Percentiles rank a stretch among this genome's conserved stretches.
Evolutionary conservation across 2,113 vertebrate species (phyloP).

Genomic region (Leptocoma aspasia): DNA sequence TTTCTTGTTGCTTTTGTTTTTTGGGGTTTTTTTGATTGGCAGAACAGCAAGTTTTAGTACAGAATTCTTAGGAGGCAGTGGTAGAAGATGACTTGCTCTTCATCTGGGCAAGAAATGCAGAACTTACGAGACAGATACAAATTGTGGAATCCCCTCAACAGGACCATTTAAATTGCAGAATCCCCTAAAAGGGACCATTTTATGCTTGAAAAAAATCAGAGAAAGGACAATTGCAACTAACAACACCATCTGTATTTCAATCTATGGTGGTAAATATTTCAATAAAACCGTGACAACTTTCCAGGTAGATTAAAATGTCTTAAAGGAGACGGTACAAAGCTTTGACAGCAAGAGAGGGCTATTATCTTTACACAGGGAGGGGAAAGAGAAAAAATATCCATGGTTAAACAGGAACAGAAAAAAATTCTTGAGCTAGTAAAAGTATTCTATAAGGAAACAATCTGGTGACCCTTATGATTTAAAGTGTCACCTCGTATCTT

Average conservation of each 20-base stretch:
- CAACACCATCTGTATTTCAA: accelerated
- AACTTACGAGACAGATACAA: constrained; percentile 55
- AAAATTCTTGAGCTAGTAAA: neutral
- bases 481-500: neutral
- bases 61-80: neutral
- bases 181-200: neutral
- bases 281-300: neutral
- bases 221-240: neutral
- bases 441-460: neutral
- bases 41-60: neutral
- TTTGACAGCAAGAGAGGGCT: neutral
- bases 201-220: neutral
- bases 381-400: neutral
- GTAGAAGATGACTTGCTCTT: neutral
- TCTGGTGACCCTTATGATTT: neutral
- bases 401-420: neutral
- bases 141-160: neutral
- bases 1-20: neutral
- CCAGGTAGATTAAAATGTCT: neutral
- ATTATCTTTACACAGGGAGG: neutral
- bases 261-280: neutral
- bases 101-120: neutral
- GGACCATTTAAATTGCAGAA: constrained; percentile 5
- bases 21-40: neutral
- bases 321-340: neutral